Percentiles rank a stretch among this genome's conserved stretches.
phyloP scores from a whole-genome alignment of 1,140 invertebrate genomes.

The Chironomus tepperi region DNA sequence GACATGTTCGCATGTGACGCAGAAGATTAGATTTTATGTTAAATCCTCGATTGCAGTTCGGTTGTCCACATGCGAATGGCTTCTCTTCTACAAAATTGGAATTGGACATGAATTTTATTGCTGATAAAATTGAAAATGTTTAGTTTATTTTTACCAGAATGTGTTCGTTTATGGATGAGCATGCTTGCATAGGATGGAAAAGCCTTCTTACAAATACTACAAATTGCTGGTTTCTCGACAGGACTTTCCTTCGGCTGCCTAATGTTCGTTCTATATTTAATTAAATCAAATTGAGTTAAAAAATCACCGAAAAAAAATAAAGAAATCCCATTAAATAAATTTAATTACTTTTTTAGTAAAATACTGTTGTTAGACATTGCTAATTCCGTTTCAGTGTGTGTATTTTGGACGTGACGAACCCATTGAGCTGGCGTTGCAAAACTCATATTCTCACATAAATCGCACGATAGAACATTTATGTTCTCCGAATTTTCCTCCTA shows the following conservation, averaged over 20 bases:
- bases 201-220: conserved; percentile 60
- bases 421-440: conserved; percentile 73
- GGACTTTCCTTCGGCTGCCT: conserved; percentile 43
- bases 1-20: conserved; percentile 59
- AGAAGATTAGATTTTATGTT: conserved; percentile 68
- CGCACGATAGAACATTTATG: conserved; percentile 62
- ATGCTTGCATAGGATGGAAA: conserved; percentile 69
- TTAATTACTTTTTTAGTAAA: conserved; percentile 42
- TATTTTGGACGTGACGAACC: conserved; percentile 73
- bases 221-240: conserved; percentile 51
- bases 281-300: background rate
- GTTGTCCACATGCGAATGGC: background rate
- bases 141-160: conserved; percentile 47
- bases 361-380: conserved; percentile 66
- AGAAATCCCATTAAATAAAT: background rate
- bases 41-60: conserved; percentile 59
- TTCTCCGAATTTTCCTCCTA: conserved; percentile 53
- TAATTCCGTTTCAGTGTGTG: conserved; percentile 73
- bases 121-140: background rate
- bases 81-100: background rate
- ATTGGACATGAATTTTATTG: background rate
- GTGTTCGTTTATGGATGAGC: conserved; percentile 61
- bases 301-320: background rate
- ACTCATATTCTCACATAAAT: conserved; percentile 57
- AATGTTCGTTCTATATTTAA: background rate